Evolutionary conservation across 2,113 vertebrate species (phyloP).

Genomic region (Brienomyrus longianalis): DNA sequence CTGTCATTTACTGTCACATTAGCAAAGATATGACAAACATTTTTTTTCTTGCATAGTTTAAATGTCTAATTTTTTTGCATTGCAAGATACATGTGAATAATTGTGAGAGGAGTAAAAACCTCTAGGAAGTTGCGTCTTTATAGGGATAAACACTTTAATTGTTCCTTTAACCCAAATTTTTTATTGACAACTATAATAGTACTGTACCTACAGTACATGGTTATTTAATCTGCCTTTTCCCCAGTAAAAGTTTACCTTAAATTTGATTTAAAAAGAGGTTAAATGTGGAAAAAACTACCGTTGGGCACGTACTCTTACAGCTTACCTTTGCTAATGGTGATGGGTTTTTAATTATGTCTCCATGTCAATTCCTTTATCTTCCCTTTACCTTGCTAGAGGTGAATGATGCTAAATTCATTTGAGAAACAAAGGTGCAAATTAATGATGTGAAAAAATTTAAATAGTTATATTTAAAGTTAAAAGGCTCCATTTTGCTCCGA

Average conservation of each 20-base stretch:
- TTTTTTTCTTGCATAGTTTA: not conserved
- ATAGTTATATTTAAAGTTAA: not conserved
- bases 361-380: conserved; percentile 33
- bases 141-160: not conserved
- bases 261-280: not conserved
- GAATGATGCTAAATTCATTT: conserved; percentile 24
- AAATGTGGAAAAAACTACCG: not conserved
- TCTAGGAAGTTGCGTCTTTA: not conserved
- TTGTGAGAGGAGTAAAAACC: not conserved
- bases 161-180: not conserved
- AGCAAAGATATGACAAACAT: not conserved
- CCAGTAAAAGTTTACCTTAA: not conserved
- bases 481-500: not conserved
- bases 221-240: not conserved
- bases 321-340: conserved; percentile 24
- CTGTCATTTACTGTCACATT: not conserved
- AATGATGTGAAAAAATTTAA: not conserved
- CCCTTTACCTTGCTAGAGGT: conserved; percentile 16
- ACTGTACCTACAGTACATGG: not conserved
- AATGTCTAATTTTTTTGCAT: not conserved
- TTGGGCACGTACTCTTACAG: not conserved
- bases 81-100: not conserved
- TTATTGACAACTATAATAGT: not conserved
- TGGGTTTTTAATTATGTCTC: conserved; percentile 30
- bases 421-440: not conserved